phyloP scores from a whole-genome alignment of 2,113 vertebrate genomes.

The Microcebus griseorufus region DNA sequence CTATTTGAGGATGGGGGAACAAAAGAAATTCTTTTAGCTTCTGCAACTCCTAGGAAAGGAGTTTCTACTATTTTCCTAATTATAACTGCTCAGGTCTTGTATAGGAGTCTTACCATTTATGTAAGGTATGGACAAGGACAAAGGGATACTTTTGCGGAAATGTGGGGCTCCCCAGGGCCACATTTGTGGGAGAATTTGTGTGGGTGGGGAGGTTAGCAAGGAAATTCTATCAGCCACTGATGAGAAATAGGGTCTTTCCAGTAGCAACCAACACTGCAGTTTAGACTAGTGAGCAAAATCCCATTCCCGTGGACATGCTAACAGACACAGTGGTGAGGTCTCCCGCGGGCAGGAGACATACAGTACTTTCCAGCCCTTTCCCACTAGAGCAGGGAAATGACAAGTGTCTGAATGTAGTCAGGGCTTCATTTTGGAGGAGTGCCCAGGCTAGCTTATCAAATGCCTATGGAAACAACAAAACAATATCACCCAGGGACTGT shows the following conservation, averaged over 20 bases:
- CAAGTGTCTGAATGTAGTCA: background rate
- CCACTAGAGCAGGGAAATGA: background rate
- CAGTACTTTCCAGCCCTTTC: background rate
- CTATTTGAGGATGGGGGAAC: background rate
- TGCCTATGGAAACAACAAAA: background rate
- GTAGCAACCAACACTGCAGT: background rate
- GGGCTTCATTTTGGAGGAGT: background rate
- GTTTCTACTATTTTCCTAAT: background rate
- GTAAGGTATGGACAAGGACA: background rate
- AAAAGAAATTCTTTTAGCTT: background rate
- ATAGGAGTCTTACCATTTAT: background rate
- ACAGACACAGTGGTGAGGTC: background rate
- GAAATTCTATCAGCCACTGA: conserved; percentile 1
- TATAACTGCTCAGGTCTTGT: background rate
- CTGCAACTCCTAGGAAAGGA: background rate
- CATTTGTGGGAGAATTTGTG: background rate
- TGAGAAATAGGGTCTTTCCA: background rate
- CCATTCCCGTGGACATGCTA: background rate
- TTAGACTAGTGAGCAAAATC: conserved; percentile 2
- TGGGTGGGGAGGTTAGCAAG: background rate
- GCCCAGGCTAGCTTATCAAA: background rate
- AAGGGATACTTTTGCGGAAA: background rate
- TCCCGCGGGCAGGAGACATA: background rate
- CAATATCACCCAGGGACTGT: background rate
- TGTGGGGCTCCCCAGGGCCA: background rate